Percentiles rank a stretch among this genome's conserved stretches.
phyloP scores from a whole-genome alignment of 2,888 invertebrate genomes.

The Lepeophtheirus nordmannii region DNA sequence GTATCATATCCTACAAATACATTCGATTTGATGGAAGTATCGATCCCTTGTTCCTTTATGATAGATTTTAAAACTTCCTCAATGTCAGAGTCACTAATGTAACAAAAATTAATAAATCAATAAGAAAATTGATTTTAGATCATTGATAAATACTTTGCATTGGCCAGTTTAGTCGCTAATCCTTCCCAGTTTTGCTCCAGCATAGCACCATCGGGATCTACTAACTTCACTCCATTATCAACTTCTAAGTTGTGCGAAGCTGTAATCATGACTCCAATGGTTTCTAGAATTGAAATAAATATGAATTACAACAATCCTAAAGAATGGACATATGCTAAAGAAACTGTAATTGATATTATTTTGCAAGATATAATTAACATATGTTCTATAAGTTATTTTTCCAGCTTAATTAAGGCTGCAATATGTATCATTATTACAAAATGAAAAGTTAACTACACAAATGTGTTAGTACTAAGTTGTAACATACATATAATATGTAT shows the following conservation, averaged over 20 bases:
- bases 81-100: constrained; percentile 46
- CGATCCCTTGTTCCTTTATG: constrained; percentile 53
- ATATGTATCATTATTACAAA: too few species aligned
- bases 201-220: constrained; percentile 95
- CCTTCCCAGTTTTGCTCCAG: constrained; percentile 78
- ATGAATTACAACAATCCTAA: constrained; percentile 6
- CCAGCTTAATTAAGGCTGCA: too few species aligned
- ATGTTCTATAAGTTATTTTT: too few species aligned
- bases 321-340: background rate
- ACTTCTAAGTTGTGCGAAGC: constrained; percentile 94
- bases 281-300: constrained; percentile 38
- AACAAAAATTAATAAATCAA: constrained; percentile 2
- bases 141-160: constrained; percentile 45
- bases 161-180: constrained; percentile 52
- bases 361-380: background rate
- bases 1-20: constrained; percentile 57
- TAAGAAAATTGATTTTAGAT: too few species aligned
- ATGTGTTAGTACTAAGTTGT: too few species aligned
- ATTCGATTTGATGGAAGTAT: constrained; percentile 51
- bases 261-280: constrained; percentile 95
- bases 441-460: too few species aligned
- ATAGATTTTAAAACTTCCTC: constrained; percentile 52
- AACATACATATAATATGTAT: too few species aligned
- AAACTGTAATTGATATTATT: background rate
- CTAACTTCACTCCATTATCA: constrained; percentile 90